Conservation (phyloP, 2,888 invertebrate genomes). For the Patella pellucida region DNA sequence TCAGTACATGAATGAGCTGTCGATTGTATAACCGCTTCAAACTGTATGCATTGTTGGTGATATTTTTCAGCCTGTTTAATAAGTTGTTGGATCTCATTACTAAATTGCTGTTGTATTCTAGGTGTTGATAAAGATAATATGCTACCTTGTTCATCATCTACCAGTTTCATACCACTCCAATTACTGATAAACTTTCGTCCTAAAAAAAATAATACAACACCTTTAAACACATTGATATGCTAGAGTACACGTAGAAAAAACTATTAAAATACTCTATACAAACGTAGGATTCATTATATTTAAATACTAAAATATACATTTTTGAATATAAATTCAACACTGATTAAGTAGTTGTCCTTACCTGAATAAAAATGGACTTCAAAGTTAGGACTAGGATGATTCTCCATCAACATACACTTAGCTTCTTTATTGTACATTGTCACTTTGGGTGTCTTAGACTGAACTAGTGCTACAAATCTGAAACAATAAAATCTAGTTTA, state of each 20-base stretch:
- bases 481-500: too few species aligned
- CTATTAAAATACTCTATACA: too few species aligned
- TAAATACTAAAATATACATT: too few species aligned
- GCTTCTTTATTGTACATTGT: conserved; percentile 1
- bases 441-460: background rate
- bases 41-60: background rate
- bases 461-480: background rate
- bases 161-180: conserved; percentile 4
- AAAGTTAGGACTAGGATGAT: background rate
- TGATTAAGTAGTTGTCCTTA: too few species aligned
- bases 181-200: background rate
- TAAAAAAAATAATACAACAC: too few species aligned
- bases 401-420: conserved; percentile 8
- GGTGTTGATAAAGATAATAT: conserved; percentile 4
- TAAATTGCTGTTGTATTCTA: background rate
- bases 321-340: too few species aligned
- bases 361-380: background rate
- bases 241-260: too few species aligned
- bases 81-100: conserved; percentile 1
- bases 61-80: background rate
- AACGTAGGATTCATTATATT: too few species aligned
- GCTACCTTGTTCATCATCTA: background rate
- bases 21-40: background rate
- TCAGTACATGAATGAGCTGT: background rate
- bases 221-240: too few species aligned